Base-by-base conservation (phyloP, 2,888 invertebrate genomes). In the Pecten maximus region DNA sequence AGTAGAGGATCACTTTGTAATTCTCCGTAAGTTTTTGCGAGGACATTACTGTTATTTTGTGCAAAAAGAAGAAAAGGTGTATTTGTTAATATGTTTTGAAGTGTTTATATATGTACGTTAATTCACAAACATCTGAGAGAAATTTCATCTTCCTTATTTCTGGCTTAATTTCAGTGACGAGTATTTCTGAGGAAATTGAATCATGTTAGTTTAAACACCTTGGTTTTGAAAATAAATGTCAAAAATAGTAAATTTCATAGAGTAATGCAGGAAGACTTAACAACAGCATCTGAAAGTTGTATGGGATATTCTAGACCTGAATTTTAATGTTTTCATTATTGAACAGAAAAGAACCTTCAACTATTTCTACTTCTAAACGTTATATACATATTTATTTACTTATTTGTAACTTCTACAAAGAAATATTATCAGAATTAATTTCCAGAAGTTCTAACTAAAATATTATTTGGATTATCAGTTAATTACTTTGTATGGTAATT, bases 401-500 rank as follows among this genome's bases (percentile, higher is more conserved):
- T n/a, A n/a, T n/a, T n/a, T n/a, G n/a, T n/a, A n/a, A n/a, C 54
- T 6, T 23, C n/a, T 23, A 19, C 54, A 54, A 74, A 74, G 35
- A 74, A 74, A 16, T 23, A 35, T 35, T 74, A 74, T 35, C 10
- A 12, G 74, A 1, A 74, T 35, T 74, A 23, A 15, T 74, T 74
- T 35, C 74, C 35, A 74, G 8, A 74, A 74, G 0, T 19, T 54
- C n/a, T 54, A n/a, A 54, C 6, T 6, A n/a, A 54, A 54, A 28
- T 35, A 74, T 28, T 28, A 74, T 74, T 74, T 16, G 35, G 4
- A 35, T 35, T 6, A 6, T 28, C 23, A 0, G 35, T 74, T 74
- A 74, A 74, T 74, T 74, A 74, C 74, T 35, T 28, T 74, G 74
- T 35, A 74, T 74, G 28, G 74, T 74, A 74, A 74, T 74, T 74